These are phyloP conservation scores for Drosophila austrosaltans DNA, from an alignment of 2,888 invertebrate genomes.

Conservation along the genomic window DNA sequence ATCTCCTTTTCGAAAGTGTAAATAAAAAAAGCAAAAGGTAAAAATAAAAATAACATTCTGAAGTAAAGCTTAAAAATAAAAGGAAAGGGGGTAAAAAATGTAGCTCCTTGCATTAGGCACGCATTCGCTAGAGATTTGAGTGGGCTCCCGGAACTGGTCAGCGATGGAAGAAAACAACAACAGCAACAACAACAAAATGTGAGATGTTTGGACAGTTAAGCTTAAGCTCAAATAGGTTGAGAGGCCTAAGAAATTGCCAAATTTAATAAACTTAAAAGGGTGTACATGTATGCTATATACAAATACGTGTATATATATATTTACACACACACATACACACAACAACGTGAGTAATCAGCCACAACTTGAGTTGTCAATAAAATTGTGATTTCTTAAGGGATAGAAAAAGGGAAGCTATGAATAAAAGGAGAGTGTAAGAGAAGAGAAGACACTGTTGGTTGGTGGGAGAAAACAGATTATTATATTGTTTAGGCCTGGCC, in stretches of 20 bases:
- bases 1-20: not conserved
- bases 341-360: constrained; percentile 71
- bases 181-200: constrained; percentile 1
- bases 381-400: constrained; percentile 74
- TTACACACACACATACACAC: constrained; percentile 20
- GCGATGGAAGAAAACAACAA: constrained; percentile 23
- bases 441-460: not conserved
- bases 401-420: constrained; percentile 43
- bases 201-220: constrained; percentile 31
- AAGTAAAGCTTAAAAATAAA: constrained; percentile 2
- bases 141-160: constrained; percentile 22
- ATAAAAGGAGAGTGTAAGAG: not conserved
- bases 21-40: not conserved
- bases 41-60: not conserved
- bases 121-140: constrained; percentile 70
- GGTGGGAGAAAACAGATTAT: constrained; percentile 49
- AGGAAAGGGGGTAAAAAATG: constrained; percentile 39
- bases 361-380: constrained; percentile 80
- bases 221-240: constrained; percentile 50
- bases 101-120: constrained; percentile 68
- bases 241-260: constrained; percentile 73
- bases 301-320: constrained; percentile 3
- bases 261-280: constrained; percentile 81
- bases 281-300: constrained; percentile 48
- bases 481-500: constrained; percentile 49